Conservation (phyloP, 2,888 invertebrate genomes). For the Heliothis peltigera region DNA sequence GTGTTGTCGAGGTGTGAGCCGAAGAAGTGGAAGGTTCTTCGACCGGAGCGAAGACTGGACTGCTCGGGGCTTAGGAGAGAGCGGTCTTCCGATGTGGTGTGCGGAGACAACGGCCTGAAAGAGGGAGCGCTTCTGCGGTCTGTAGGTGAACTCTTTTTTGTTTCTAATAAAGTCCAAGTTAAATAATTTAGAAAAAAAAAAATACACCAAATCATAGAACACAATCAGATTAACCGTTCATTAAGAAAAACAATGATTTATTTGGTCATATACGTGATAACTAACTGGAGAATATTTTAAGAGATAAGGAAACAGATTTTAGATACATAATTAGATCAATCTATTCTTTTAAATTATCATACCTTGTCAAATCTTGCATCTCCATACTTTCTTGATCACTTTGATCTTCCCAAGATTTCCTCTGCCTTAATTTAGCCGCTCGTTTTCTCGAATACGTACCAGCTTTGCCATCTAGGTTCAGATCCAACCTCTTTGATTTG, state of each 20-base stretch:
- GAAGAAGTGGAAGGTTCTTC: constrained; percentile 84
- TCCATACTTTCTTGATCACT: constrained; percentile 92
- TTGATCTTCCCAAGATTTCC: constrained; percentile 93
- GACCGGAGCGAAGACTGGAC: constrained; percentile 78
- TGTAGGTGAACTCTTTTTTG: constrained; percentile 35
- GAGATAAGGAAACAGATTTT: too few relatives aligned
- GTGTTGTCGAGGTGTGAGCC: constrained; percentile 85
- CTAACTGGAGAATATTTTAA: too few relatives aligned
- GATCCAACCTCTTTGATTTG: constrained; percentile 84
- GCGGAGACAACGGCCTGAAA: constrained; percentile 84
- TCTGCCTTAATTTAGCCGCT: constrained; percentile 86
- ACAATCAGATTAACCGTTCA: too few relatives aligned
- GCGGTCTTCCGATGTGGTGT: constrained; percentile 83
- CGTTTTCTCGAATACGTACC: constrained; percentile 87
- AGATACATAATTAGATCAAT: background rate
- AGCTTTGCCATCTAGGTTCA: constrained; percentile 86
- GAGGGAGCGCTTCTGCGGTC: constrained; percentile 30
- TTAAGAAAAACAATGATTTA: too few relatives aligned
- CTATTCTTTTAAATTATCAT: constrained; percentile 19
- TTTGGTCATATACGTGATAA: too few relatives aligned
- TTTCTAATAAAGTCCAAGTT: background rate
- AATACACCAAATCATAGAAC: background rate
- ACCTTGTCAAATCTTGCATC: constrained; percentile 91
- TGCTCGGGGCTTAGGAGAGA: constrained; percentile 86
- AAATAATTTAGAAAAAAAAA: background rate